Evolutionary conservation across 2,888 invertebrate species (phyloP).

Genomic region (Perizoma affinitatum): DNA sequence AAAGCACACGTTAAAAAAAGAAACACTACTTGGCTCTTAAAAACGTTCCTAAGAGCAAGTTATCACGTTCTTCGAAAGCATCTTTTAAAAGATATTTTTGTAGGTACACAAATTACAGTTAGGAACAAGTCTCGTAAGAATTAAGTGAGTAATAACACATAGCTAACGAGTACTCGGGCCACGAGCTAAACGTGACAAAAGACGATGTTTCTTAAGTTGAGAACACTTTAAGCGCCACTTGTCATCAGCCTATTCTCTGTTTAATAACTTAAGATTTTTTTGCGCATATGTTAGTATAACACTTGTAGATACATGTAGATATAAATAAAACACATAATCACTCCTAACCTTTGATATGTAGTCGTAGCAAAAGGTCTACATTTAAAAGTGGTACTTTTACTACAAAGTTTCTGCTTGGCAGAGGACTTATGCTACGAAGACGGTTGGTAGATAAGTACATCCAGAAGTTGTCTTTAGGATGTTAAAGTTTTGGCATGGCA

Average conservation of each 20-base stretch:
- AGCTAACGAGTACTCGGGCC: slow-evolving; percentile 56
- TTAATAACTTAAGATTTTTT: slow-evolving; percentile 18
- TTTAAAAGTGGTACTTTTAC: no score
- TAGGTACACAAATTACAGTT: slow-evolving; percentile 48
- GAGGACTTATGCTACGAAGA: no score
- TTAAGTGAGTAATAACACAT: slow-evolving; percentile 65
- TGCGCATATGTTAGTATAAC: slow-evolving; percentile 1
- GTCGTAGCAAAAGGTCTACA: no score
- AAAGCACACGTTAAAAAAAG: slow-evolving; percentile 18
- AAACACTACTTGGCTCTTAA: slow-evolving; percentile 28
- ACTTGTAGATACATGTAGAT: no score
- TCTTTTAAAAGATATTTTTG: slow-evolving; percentile 47
- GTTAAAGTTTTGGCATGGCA: no score
- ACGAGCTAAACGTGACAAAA: slow-evolving; percentile 58
- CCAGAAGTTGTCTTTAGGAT: no score
- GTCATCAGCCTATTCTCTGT: slow-evolving; percentile 38
- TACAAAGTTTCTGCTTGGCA: no score
- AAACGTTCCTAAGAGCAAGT: slow-evolving; percentile 36
- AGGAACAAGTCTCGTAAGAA: slow-evolving; percentile 55
- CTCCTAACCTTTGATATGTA: no score
- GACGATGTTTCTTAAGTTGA: slow-evolving; percentile 48
- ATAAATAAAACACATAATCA: no score
- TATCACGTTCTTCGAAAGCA: slow-evolving; percentile 39
- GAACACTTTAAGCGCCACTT: slow-evolving; percentile 46
- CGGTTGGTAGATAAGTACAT: no score